A percentile compares a stretch with the other conserved stretches of the same genome.
phyloP scores from a whole-genome alignment of 2,888 invertebrate species.

The Folsomia manolachei region DNA sequence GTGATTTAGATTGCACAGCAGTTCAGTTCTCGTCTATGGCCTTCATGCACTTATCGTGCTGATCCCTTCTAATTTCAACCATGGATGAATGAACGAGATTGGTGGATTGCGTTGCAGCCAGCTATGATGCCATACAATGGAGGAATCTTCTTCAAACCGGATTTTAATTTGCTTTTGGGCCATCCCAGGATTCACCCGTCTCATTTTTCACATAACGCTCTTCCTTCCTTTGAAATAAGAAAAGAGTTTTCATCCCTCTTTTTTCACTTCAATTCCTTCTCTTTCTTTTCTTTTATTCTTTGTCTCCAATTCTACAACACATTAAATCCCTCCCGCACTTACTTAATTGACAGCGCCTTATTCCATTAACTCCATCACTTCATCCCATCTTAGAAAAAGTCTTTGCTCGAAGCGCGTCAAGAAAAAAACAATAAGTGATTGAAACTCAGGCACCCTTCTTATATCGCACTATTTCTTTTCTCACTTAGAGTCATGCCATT shows the following conservation, averaged over 20 bases:
- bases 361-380: conserved; percentile 31
- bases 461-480: too few species aligned
- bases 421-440: too few species aligned
- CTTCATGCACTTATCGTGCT: too few species aligned
- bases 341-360: conserved; percentile 39
- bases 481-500: too few species aligned
- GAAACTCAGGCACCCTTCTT: too few species aligned
- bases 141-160: neutral
- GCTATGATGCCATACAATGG: neutral
- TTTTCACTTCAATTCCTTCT: conserved; percentile 29
- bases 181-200: conserved; percentile 19
- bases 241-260: conserved; percentile 15
- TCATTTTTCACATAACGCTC: conserved; percentile 30
- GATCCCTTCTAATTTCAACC: neutral
- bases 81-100: neutral
- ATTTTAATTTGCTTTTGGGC: conserved; percentile 15
- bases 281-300: conserved; percentile 25
- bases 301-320: conserved; percentile 32
- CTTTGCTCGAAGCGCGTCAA: neutral
- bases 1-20: too few species aligned
- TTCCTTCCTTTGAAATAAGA: conserved; percentile 13
- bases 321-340: conserved; percentile 39
- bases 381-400: neutral
- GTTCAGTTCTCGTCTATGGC: neutral
- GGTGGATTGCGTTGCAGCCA: too few species aligned